Base-by-base conservation (phyloP, 2,113 vertebrate genomes). In the Xenotilapia flavipinnis region DNA sequence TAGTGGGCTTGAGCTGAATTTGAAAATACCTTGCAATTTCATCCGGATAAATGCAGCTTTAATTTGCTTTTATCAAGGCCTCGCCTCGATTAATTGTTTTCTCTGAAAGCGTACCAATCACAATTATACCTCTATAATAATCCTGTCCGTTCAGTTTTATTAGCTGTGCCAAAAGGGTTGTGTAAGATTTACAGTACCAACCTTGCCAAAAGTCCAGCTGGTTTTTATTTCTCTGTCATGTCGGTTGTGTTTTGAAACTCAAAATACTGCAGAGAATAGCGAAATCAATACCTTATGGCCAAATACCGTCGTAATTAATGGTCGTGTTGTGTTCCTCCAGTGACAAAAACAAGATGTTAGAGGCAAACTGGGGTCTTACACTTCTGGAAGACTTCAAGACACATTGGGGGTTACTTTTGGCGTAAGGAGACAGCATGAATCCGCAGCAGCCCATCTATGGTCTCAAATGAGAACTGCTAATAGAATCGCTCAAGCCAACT, bases 211-310 rank as follows among this genome's bases (percentile, higher is more conserved):
- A 80, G 28, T 88, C 94, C 95, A 94, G 89, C 89, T 95, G 96
- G 89, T 93, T 95, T 92, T 55, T 87, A 96, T 96, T 95, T 90
- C 79, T 86, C 85, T 93, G 92, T 95, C 92, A 90, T 94, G 58
- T 23, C 51, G 70, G 79, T 81, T 91, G 86, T 81, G 65, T 79
- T 60, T 92, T 91, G 85, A 62, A 94, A 82, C 33, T 28, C 81
- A 55, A 90, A 86, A 85, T 68, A 53, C 90, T 79, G 79, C 85
- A 79, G 51, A 86, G 62, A 77, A 79, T 23, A 21, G 65, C 2
- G 21, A 91, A 93, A 95, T 80, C 79, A 89, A 96, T 93, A 94
- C 92, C 85, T 60, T 58, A 82, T 84, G 88, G 84, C 65, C 85
- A 87, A 89, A 92, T 83, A 89, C 79, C 85, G 13, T 56, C 40